Evolutionary conservation across 2,113 vertebrate genomes (phyloP).

Genomic region (Piaya cayana): DNA sequence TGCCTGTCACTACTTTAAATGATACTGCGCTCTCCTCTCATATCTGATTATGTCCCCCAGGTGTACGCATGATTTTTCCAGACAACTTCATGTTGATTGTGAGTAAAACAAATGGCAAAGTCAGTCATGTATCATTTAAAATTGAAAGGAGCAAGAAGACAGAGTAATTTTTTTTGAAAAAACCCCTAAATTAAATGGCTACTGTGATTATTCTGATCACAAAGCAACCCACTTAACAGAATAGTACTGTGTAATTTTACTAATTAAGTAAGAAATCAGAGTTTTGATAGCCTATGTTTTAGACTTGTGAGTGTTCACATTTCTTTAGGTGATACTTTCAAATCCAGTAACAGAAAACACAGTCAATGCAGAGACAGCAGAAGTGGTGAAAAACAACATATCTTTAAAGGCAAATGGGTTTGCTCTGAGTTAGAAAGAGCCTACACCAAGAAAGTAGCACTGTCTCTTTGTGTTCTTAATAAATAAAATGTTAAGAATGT

Average conservation of each 20-base stretch:
- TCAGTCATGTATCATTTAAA: neutral
- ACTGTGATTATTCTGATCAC: neutral
- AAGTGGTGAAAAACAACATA: neutral
- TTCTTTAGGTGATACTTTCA: conserved; percentile 63
- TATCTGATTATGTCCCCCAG: neutral
- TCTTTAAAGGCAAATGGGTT: neutral
- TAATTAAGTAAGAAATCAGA: neutral
- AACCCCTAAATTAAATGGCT: neutral
- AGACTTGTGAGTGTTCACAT: neutral
- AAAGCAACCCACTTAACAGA: neutral
- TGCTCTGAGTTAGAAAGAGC: neutral
- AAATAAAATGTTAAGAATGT: neutral
- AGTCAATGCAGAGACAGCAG: conserved; percentile 22
- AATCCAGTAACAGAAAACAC: conserved; percentile 49
- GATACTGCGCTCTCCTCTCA: neutral
- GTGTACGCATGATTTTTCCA: neutral
- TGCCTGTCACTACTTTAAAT: neutral
- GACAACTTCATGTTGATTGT: neutral
- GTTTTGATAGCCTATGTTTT: neutral
- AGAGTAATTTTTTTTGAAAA: neutral
- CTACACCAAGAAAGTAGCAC: neutral
- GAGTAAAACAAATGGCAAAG: neutral
- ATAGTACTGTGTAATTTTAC: neutral
- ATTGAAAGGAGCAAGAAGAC: neutral
- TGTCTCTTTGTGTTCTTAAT: neutral